These are phyloP conservation scores for Subanguina moxae DNA, from an alignment of 1,140 invertebrate genomes.

Conservation along the genomic window DNA sequence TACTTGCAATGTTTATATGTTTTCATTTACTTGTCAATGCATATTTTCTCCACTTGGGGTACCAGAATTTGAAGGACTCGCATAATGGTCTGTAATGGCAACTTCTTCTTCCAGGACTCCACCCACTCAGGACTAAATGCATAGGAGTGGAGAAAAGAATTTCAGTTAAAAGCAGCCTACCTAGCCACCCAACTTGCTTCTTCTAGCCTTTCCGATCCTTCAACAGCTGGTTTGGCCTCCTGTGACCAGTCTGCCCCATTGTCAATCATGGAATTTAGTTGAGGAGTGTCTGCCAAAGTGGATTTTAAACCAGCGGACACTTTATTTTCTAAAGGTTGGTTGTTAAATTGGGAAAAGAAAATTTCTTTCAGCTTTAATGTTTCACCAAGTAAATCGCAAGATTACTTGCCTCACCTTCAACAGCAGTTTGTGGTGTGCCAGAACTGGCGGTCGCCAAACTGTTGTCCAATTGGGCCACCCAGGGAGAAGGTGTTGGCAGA, in stretches of 20 bases:
- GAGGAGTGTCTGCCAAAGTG: constrained; percentile 80
- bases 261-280: constrained; percentile 89
- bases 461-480: too few relatives aligned
- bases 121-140: constrained; percentile 80
- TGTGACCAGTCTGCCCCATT: constrained; percentile 59
- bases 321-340: constrained; percentile 1
- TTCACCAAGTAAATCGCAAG: too few relatives aligned
- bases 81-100: constrained; percentile 98
- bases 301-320: constrained; percentile 68
- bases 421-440: too few relatives aligned
- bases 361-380: too few relatives aligned
- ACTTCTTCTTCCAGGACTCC: constrained; percentile 88
- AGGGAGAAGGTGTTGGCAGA: too few relatives aligned
- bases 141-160: constrained; percentile 22
- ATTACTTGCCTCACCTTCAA: too few relatives aligned
- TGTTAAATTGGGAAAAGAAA: too few relatives aligned
- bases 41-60: constrained; percentile 99
- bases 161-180: too few relatives aligned
- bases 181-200: neutral
- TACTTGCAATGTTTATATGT: neutral
- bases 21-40: constrained; percentile 87
- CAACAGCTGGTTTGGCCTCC: constrained; percentile 16
- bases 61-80: constrained; percentile 92
- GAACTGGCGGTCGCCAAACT: too few relatives aligned
- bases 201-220: constrained; percentile 11